phyloP scores from a whole-genome alignment of 2,888 invertebrate species.

The Peribatodes rhomboidaria region DNA sequence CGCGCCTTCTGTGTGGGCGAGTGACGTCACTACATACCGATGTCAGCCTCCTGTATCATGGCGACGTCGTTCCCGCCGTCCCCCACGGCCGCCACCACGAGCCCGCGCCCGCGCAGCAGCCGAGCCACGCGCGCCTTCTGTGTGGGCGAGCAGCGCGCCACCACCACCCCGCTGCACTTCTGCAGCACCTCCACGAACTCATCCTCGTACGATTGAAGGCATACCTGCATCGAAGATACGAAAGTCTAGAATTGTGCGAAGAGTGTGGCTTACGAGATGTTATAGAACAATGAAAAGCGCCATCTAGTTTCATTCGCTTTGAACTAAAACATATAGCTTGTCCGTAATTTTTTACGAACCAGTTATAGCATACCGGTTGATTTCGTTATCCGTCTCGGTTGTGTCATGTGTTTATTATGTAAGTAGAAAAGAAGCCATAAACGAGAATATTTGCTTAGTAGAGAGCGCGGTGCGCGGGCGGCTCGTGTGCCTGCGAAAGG shows the following conservation, averaged over 20 bases:
- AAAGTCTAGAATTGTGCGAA: neutral
- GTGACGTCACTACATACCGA: conserved; percentile 92
- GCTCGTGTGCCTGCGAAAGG: too few species aligned
- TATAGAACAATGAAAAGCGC: too few species aligned
- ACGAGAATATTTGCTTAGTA: too few species aligned
- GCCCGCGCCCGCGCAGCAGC: conserved; percentile 69
- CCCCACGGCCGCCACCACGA: conserved; percentile 97
- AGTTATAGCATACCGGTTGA: too few species aligned
- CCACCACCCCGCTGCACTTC: conserved; percentile 92
- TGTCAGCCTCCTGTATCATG: conserved; percentile 99
- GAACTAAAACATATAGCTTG: too few species aligned
- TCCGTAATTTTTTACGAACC: too few species aligned
- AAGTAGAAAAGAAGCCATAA: too few species aligned
- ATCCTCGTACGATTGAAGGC: conserved; percentile 89
- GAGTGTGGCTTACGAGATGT: too few species aligned
- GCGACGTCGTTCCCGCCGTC: conserved; percentile 98
- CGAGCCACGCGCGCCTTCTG: conserved; percentile 93
- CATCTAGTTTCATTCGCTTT: too few species aligned
- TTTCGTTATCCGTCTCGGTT: too few species aligned
- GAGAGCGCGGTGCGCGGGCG: too few species aligned
- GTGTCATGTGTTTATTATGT: too few species aligned
- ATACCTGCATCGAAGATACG: conserved; percentile 75
- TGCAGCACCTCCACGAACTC: conserved; percentile 91
- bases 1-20: conserved; percentile 93
- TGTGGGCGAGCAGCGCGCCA: conserved; percentile 96